These are phyloP conservation scores for Melierax canorus DNA, from an alignment of 2,113 vertebrate species.

Conservation along the genomic window DNA sequence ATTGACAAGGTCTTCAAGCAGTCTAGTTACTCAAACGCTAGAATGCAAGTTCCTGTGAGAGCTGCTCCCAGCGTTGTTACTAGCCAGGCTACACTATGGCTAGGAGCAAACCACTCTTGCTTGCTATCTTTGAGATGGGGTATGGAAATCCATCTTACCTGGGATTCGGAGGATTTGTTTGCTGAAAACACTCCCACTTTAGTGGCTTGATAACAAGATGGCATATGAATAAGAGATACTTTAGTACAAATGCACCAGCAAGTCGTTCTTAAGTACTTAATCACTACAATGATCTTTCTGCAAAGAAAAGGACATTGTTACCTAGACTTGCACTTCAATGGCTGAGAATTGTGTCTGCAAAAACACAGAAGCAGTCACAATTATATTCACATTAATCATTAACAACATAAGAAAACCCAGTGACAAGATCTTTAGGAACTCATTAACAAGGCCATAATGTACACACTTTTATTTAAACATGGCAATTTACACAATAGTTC, in stretches of 20 bases:
- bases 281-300: neutral
- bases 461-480: slow-evolving; percentile 61
- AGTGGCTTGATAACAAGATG: neutral
- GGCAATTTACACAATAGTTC: slow-evolving; percentile 13
- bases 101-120: neutral
- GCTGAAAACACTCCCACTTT: neutral
- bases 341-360: neutral
- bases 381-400: neutral
- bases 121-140: neutral
- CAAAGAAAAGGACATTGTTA: neutral
- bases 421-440: neutral
- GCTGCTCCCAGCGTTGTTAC: neutral
- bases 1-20: neutral
- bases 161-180: neutral
- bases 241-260: neutral
- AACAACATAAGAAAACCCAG: neutral
- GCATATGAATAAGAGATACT: neutral
- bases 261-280: neutral
- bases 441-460: neutral
- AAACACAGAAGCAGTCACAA: neutral
- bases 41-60: neutral
- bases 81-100: accelerated
- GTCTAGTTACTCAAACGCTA: neutral
- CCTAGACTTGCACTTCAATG: neutral
- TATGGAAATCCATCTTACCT: neutral